Percentiles rank a stretch among this genome's conserved stretches.
These are phyloP conservation scores for Haliclona indistincta DNA, from an alignment of 37 sponge, comb jelly and placozoan species.

Conservation along the genomic window DNA sequence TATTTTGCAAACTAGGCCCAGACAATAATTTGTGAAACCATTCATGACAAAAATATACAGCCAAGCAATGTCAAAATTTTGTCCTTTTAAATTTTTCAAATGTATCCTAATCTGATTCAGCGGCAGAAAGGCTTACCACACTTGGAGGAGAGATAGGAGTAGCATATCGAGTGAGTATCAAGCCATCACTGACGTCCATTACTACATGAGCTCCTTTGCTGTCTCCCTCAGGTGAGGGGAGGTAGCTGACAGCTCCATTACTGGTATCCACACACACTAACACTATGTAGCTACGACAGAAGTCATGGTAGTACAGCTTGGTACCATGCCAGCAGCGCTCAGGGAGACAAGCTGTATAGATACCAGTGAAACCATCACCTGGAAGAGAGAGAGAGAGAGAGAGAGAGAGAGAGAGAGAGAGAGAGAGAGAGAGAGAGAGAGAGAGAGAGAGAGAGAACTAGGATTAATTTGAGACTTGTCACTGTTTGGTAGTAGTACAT, in stretches of 20 bases:
- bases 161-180: constrained; percentile 70
- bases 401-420: background rate
- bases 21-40: too few species aligned
- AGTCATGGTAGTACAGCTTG: constrained; percentile 26
- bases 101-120: too few species aligned
- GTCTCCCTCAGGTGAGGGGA: constrained; percentile 1
- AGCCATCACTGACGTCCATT: constrained; percentile 57
- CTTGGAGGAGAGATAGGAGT: constrained; percentile 43
- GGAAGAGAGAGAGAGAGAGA: background rate
- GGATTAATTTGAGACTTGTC: too few species aligned
- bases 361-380: constrained; percentile 70
- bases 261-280: constrained; percentile 23
- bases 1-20: too few species aligned
- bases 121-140: constrained; percentile 66
- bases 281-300: constrained; percentile 40
- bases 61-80: too few species aligned
- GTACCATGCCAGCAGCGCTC: constrained; percentile 60
- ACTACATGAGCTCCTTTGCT: constrained; percentile 72
- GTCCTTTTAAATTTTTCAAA: too few species aligned
- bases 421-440: background rate
- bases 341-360: constrained; percentile 57
- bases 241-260: background rate
- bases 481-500: too few species aligned
- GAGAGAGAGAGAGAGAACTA: background rate
- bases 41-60: too few species aligned